Evolutionary conservation across 1,140 invertebrate genomes (phyloP).

Genomic region (Trichomalopsis sarcophagae): DNA sequence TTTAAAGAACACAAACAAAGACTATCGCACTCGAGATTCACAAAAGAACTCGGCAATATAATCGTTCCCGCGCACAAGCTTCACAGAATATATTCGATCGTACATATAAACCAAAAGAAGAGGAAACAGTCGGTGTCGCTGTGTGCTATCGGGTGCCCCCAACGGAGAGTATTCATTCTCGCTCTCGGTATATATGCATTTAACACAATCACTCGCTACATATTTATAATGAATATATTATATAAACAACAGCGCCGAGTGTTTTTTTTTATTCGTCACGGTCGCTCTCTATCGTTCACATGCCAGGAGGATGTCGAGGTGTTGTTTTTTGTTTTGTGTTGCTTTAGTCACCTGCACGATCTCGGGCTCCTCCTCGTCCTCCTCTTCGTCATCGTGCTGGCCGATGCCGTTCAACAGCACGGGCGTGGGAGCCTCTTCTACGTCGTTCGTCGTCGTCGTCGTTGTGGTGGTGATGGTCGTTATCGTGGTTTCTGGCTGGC

Average conservation of each 20-base stretch:
- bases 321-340: constrained; percentile 57
- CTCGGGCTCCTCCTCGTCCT: constrained; percentile 59
- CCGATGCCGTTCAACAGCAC: constrained; percentile 21
- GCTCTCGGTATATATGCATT: too few relatives aligned
- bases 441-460: constrained; percentile 5
- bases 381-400: constrained; percentile 41
- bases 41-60: not conserved
- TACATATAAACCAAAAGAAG: not conserved
- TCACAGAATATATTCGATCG: not conserved
- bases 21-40: not conserved
- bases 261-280: not conserved
- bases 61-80: not conserved
- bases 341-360: constrained; percentile 72
- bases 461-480: constrained; percentile 10
- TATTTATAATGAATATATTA: not conserved
- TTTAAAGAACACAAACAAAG: not conserved
- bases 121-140: not conserved
- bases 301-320: constrained; percentile 63
- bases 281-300: constrained; percentile 52
- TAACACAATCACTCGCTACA: not conserved
- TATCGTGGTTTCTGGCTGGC: not conserved
- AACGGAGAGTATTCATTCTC: not conserved
- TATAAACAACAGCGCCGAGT: not conserved
- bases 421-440: constrained; percentile 37
- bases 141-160: too few relatives aligned